Evolutionary conservation across 2,113 vertebrate species (phyloP).

Genomic region (Caracal caracal): DNA sequence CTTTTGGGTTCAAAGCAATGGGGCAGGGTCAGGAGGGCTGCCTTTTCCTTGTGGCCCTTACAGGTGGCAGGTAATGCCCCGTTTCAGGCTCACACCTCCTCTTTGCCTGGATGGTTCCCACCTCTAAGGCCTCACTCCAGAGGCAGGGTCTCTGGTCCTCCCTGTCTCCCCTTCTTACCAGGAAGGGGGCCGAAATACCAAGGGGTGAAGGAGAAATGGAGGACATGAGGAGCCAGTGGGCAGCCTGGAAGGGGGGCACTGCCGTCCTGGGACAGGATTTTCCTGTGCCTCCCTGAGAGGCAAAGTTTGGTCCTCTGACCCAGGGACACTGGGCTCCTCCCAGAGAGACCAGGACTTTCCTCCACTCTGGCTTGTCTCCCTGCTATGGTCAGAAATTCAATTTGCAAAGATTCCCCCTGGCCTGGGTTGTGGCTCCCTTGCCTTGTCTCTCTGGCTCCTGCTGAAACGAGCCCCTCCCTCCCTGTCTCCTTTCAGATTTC

Average conservation of each 20-base stretch:
- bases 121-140: neutral
- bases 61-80: fast-evolving
- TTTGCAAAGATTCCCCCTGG: slow-evolving; percentile 63
- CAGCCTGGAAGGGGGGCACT: neutral
- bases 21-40: neutral
- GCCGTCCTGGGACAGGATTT: neutral
- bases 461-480: neutral
- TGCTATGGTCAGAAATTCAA: slow-evolving; percentile 44
- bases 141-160: neutral
- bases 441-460: neutral
- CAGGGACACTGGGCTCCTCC: neutral
- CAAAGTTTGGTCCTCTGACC: neutral
- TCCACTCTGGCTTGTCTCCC: neutral
- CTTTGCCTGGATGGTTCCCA: fast-evolving
- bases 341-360: neutral
- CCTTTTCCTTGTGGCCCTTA: neutral
- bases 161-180: neutral
- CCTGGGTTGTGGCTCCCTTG: neutral
- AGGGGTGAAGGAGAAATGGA: neutral
- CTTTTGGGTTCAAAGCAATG: neutral
- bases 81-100: neutral
- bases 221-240: neutral
- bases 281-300: neutral
- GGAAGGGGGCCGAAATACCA: neutral
- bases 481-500: slow-evolving; percentile 54